Conservation (phyloP, 2,113 vertebrate species). For the Entelurus aequoreus region DNA sequence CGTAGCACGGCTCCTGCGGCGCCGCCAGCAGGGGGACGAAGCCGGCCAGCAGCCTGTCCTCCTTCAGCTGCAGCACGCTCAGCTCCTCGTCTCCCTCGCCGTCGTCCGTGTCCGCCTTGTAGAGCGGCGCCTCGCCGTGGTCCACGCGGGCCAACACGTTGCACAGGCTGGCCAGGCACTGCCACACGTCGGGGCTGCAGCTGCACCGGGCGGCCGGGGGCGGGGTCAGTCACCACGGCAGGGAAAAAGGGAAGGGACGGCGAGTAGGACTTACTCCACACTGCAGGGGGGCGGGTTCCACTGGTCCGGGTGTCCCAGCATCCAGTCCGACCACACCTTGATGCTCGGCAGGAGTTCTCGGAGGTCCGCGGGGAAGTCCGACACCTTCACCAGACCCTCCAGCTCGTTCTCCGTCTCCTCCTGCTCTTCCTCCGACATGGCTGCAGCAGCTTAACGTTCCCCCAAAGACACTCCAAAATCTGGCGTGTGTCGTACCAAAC, state of each 20-base stretch:
- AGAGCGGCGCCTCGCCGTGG: conserved; percentile 90
- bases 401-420: conserved; percentile 63
- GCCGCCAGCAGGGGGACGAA: conserved; percentile 94
- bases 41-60: conserved; percentile 91
- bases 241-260: not conserved
- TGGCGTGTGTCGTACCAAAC: too few species aligned
- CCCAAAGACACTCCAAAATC: not conserved
- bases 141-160: conserved; percentile 89
- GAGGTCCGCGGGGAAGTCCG: conserved; percentile 81
- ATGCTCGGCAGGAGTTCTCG: conserved; percentile 91
- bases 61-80: conserved; percentile 87
- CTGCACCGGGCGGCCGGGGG: conserved; percentile 15
- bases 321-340: conserved; percentile 99
- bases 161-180: conserved; percentile 88
- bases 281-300: conserved; percentile 93
- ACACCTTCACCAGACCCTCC: conserved; percentile 84
- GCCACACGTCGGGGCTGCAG: conserved; percentile 84
- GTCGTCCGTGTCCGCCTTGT: conserved; percentile 77
- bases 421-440: conserved; percentile 49
- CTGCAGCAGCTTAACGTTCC: conserved; percentile 60
- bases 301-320: conserved; percentile 91
- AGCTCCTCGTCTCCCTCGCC: conserved; percentile 89
- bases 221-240: not conserved
- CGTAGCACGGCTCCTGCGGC: conserved; percentile 96
- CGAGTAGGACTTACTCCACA: conserved; percentile 54